Evolutionary conservation across 2,113 vertebrate species (phyloP).

Genomic region (Microtus pennsylvanicus): DNA sequence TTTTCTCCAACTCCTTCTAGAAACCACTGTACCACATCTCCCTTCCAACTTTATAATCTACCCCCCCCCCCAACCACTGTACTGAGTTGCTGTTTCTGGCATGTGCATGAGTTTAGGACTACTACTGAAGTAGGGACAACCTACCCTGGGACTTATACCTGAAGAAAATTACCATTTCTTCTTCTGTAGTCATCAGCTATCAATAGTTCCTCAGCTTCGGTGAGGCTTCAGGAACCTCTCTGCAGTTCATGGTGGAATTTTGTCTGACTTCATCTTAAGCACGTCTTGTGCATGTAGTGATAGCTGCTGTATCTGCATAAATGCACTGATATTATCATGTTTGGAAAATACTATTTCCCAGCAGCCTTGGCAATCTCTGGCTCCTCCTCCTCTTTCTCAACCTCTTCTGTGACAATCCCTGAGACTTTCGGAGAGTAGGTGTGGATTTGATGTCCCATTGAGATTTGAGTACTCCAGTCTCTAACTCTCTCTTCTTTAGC

Average conservation of each 20-base stretch:
- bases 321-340: neutral
- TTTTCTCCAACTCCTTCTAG: neutral
- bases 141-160: neutral
- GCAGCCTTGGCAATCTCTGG: neutral
- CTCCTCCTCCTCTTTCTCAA: neutral
- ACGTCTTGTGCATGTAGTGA: neutral
- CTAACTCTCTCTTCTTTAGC: neutral
- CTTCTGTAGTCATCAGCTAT: neutral
- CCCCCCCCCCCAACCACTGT: neutral
- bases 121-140: neutral
- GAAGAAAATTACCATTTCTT: neutral
- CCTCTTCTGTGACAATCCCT: neutral
- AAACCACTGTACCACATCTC: neutral
- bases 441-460: neutral
- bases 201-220: neutral
- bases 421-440: neutral
- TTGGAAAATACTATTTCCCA: neutral
- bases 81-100: neutral
- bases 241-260: neutral
- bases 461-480: neutral
- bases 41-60: neutral
- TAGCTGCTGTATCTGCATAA: neutral
- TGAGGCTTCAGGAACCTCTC: neutral
- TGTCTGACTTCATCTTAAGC: neutral
- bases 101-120: neutral